Evolutionary conservation across 2,888 invertebrate genomes (phyloP), one percentile per base, ranked within the genome.

Genomic region (Drosophila paramelanica): DNA sequence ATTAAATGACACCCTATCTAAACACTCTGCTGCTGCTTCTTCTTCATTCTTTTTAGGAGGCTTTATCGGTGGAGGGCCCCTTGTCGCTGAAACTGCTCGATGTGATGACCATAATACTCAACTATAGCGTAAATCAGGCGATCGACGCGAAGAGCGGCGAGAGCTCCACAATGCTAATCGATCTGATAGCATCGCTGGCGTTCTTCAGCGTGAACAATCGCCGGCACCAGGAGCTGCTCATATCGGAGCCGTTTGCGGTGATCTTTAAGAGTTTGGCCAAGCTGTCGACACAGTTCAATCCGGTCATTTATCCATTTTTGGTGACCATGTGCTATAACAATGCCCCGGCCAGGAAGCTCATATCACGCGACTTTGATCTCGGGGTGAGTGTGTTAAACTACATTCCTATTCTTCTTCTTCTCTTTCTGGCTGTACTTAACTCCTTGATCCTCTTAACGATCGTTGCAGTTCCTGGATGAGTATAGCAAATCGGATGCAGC

Each of bases 151-250:
- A 90, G 69, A 91, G 90, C 69, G 90, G 78, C 53, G 93, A 93
- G 81, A 90, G 90, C 33, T 90, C 91, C 64, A 90, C 92, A 59
- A 91, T 92, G 90, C 84, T 93, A 50, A 91, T 92, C 59, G 93
- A 93, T 85, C 85, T 93, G 86, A 91, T 93, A 80, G 92, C 92
- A 57, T 89, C 92, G 59, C 71, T 93, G 73, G 92, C 92, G 66
- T 92, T 92, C 89, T 91, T 92, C 57, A 91, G 91, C 73, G 90
- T 91, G 58, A 93, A 92, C 76, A 92, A 91, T 86, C 89, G 89
- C 14, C 81, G 90, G 67, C 91, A 93, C 82, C 93, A 93, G 92
- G 90, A 92, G 69, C 86, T 92, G 31, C 74, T 92, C 51, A 89
- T 90, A 69, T 91, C 92, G 50, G 93, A 93, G 59, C 92, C 90